Conservation (phyloP, 2,797 vertebrate genomes). For the Sebastes baramenuke region DNA sequence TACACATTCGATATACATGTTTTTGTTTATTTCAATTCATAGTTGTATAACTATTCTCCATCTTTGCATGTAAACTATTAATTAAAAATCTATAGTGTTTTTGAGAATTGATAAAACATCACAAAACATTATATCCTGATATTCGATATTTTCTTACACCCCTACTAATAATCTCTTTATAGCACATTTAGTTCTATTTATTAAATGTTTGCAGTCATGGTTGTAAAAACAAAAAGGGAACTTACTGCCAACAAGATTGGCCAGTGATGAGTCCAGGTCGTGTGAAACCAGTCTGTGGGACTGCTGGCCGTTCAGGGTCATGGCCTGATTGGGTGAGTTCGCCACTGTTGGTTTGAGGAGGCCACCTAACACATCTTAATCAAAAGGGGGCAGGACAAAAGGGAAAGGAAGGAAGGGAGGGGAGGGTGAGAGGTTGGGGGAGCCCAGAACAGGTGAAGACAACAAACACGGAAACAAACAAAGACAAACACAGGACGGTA, state of each 20-base stretch:
- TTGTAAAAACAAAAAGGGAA: too few species aligned
- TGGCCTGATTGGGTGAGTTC: slow-evolving; percentile 89
- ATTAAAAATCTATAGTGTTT: too few species aligned
- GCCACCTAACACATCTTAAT: slow-evolving; percentile 92
- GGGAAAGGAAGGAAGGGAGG: slow-evolving; percentile 11
- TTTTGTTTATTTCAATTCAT: background rate
- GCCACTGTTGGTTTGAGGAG: slow-evolving; percentile 95
- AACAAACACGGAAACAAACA: slow-evolving; percentile 17
- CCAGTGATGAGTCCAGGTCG: slow-evolving; percentile 95
- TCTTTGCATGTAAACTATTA: too few species aligned
- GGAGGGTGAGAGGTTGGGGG: slow-evolving; percentile 27
- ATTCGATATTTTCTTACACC: too few species aligned
- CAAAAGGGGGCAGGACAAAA: slow-evolving; percentile 59
- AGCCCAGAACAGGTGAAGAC: slow-evolving; percentile 37
- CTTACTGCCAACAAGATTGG: slow-evolving; percentile 97
- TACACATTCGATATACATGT: background rate
- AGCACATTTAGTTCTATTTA: background rate
- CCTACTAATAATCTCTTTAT: background rate
- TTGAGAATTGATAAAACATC: too few species aligned
- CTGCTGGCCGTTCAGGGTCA: slow-evolving; percentile 85
- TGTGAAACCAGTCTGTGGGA: slow-evolving; percentile 91
- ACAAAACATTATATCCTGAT: too few species aligned
- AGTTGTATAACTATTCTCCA: background rate
- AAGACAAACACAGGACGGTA: slow-evolving; percentile 13
- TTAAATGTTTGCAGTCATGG: too few species aligned